Evolutionary conservation across 2,113 vertebrate genomes (phyloP), one percentile per base, ranked within the genome.

Genomic region (Eudyptes chrysolophus): DNA sequence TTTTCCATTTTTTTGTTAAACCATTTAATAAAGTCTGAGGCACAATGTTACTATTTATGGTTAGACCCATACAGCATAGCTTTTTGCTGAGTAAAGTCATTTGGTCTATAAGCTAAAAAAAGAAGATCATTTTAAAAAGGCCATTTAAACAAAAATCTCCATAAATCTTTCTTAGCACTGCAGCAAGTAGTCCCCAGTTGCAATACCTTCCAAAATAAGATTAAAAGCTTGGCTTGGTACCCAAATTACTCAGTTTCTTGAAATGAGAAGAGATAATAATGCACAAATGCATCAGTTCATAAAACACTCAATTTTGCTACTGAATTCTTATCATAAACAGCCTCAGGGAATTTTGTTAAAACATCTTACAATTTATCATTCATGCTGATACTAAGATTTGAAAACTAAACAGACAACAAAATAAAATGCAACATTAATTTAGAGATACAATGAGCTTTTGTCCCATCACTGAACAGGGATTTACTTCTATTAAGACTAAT

Each of bases 401-500:
- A 87, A 95, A 97, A 89, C 22, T 46, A 78, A 95, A 87, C 16
- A 94, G 64, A 79, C 93, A 75, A 87, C 38, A 92, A 95, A 87
- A 91, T 38, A 36, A 81, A 90, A 68, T 70, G 72, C 36, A 84
- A 38, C 16, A 75, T 75, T 86, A 79, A 85, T 65, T 96, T 83
- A 92, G 51, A 86, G 42, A 94, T 64, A 86, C 51, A 97, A 92
- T 55, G 14, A 90, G 30, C 32, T 94, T 95, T 92, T 95, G 88
- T 97, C 87, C 42, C n/a, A 92, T 75, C 64, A 60, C 8, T 77
- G 64, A 88, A 85, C 54, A 90, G 40, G 60, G 69, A 95, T 96
- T 96, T 97, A 84, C 15, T 95, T 29, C 51, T 83, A 61, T 93
- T 89, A 95, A 95, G 49, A 76, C n/a, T 80, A 94, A 96, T 48